Base-by-base conservation (phyloP, 2,113 vertebrate species). In the Mustela nigripes region DNA sequence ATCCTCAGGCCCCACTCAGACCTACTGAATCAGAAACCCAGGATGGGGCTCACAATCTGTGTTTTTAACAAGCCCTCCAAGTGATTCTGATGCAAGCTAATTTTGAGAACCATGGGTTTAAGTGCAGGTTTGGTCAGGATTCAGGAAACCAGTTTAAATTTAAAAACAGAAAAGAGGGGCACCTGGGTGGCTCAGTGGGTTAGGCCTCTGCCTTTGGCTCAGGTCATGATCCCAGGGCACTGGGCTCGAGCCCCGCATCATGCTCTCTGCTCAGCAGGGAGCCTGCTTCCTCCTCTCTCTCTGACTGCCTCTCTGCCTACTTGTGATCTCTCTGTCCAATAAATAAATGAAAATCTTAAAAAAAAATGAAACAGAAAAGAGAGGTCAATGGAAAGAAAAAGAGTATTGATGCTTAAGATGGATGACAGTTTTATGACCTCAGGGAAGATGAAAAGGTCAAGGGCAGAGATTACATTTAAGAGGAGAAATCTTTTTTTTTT, bases 71-170 rank as follows among this genome's bases (percentile, higher is more conserved):
- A 76, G n/a, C 2, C 15, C 31, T 94, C 33, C 36, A 56, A 71
- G 69, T 11, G 42, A 76, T 95, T 92, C 18, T 36, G 39, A 74
- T 58, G n/a, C 53, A 45, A 87, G 42, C 31, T 92, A 89, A n/a
- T n/a, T 91, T 63, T 92, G 84, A 97, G 91, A 96, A 73, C 22
- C 31, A 60, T n/a, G 24, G 62, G n/a, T 87, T 83, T 83, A 73
- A 95, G 80, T 95, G 39, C 95, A 94, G 22, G 6, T 94, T 95
- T 93, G 36, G 33, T 69, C 19, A 86, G 42, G 39, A 84, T 91
- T 67, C 74, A 8, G 65, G 45, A 71, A 88, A 71, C 14, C 21
- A n/a, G 10, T 92, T 74, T 87, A 93, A 39, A 22, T 92, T 87
- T 88, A 73, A 95, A 92, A 85, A 67, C 39, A 88, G 74, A 95